Base-by-base conservation (phyloP, 2,113 vertebrate species). In the Dicrurus megarhynchus region DNA sequence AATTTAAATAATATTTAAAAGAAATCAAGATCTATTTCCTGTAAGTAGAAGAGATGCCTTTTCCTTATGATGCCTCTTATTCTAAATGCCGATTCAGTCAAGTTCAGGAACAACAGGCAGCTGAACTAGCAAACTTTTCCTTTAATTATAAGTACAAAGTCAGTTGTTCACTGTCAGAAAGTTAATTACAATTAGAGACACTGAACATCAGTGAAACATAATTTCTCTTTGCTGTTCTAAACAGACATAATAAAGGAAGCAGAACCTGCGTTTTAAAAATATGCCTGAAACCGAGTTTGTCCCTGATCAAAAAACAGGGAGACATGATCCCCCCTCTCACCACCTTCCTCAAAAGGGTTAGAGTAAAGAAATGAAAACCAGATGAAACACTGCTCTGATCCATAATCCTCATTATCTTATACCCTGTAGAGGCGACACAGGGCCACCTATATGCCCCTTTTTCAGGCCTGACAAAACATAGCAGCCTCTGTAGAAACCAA, bases 361-460 rank as follows among this genome's bases (percentile, higher is more conserved):
- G 17, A 42, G 27, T 6, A 7, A 76, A 75, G 60, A 70, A 49
- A 47, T 1, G 8, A 15, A 85, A 74, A 50, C 65, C 12, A 32
- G 28, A 49, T 6, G 14, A 76, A 86, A 30, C 3, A 6, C 4
- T 2, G 3, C 22, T 68, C 27, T 23, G 22, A 83, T 26, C 22
- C 28, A 49, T 7, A 46, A 56, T 8, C 6, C 16, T 90, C 27
- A 14, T 37, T 52, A 15, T 57, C 28, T 42, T 27, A 15, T 2
- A n/a, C 2, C 6, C 26, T 53, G 13, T 27, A 2, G 4, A 30
- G 16, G 59, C 64, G 18, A 50, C 35, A 35, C 5, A 8, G 13
- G 21, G 22, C 6, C 41, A 35, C 0, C 1, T 11, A 22, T 3
- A 8, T 2, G 2, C 1, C 19, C 19, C 14, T 47, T 84, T 81